Evolutionary conservation across 2,113 vertebrate genomes (phyloP).

Genomic region (Heterotilapia buettikoferi): DNA sequence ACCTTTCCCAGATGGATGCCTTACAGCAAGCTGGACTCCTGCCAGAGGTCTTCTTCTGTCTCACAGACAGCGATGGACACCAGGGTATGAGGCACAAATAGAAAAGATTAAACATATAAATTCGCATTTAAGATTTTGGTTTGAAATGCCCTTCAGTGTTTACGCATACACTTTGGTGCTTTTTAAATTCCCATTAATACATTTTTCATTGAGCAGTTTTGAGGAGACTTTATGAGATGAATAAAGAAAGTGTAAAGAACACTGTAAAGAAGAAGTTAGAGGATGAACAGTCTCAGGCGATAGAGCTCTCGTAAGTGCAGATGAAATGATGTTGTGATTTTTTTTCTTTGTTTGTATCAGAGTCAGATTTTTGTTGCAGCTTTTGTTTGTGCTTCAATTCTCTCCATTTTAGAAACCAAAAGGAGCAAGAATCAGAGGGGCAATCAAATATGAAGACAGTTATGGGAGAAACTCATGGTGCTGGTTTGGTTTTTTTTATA

Average conservation of each 20-base stretch:
- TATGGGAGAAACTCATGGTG: slow-evolving; percentile 56
- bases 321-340: not conserved
- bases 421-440: slow-evolving; percentile 37
- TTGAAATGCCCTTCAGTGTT: not conserved
- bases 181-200: not conserved
- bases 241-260: slow-evolving; percentile 69
- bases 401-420: slow-evolving; percentile 63
- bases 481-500: not conserved
- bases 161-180: not conserved
- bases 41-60: slow-evolving; percentile 80
- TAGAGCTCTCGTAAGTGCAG: slow-evolving; percentile 41
- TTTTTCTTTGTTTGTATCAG: not conserved
- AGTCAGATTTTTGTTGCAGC: not conserved
- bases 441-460: slow-evolving; percentile 23
- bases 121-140: not conserved
- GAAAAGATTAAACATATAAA: not conserved
- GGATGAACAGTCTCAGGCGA: slow-evolving; percentile 41
- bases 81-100: slow-evolving; percentile 59
- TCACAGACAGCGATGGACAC: slow-evolving; percentile 67
- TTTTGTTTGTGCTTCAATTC: not conserved
- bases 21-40: slow-evolving; percentile 69
- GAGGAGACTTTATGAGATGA: slow-evolving; percentile 58
- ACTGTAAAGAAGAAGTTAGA: slow-evolving; percentile 64
- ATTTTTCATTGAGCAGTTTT: slow-evolving; percentile 44
- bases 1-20: slow-evolving; percentile 67